Evolutionary conservation across 2,888 invertebrate species (phyloP), one percentile per base, ranked within the genome.

Genomic region (Drosophila stalkeri): DNA sequence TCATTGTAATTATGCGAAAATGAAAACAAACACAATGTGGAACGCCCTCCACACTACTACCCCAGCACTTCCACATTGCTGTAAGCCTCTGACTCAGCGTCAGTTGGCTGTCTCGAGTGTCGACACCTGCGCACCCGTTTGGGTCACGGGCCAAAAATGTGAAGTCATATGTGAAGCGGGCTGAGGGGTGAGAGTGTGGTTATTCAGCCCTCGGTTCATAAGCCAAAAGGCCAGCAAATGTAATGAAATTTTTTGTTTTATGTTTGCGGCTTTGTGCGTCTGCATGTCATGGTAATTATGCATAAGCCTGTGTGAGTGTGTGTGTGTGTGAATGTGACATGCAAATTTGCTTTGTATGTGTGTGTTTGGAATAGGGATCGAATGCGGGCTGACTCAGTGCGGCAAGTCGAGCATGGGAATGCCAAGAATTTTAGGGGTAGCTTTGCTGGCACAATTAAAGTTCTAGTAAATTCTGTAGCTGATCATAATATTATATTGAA

Each of bases 141-240:
- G 82, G 86, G 89, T 86, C 86, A 89, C 82, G 81, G 85, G 86
- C 87, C 82, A 86, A 89, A 86, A 84, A 85, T 87, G 89, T 85
- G 85, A 89, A 81, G 87, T 80, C 86, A 76, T 61, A 82, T 89
- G 82, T 84, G 82, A 86, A 86, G 74, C 66, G 75, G 63, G 54
- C 18, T 33, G 51, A 14, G 46, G 56, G 39, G 46, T 35, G 49
- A 57, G 23, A 5, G 16, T 56, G 39, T n/a, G 46, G 63, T 76
- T 69, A 71, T 55, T 64, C 72, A 64, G 59, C 46, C 64, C 72
- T 65, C 46, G 39, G 57, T 71, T 56, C 63, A 57, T 57, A 73
- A 66, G 68, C 62, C 64, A 70, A 61, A 87, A 77, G 59, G 66
- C 52, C 63, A 70, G 43, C 56, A 39, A 73, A 80, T 64, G 71